These are phyloP conservation scores for Neotoxoptera formosana DNA, from an alignment of 1,140 invertebrate species.

Conservation along the genomic window DNA sequence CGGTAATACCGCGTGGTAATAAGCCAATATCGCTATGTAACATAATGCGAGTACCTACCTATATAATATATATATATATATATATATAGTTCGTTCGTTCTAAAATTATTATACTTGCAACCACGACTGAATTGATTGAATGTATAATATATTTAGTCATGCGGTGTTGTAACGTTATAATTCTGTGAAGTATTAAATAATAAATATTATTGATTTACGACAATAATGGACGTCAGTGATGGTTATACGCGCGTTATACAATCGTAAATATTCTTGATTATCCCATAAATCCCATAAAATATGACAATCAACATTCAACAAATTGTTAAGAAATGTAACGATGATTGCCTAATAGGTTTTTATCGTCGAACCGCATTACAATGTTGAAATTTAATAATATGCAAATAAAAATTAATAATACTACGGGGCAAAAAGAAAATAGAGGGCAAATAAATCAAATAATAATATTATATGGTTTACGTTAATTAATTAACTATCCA, in stretches of 20 bases:
- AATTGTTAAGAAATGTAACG: background rate
- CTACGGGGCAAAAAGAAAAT: background rate
- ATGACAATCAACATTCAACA: background rate
- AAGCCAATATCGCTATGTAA: background rate
- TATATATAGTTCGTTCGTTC: background rate
- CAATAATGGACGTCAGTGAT: background rate
- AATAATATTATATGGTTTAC: background rate
- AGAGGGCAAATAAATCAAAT: background rate
- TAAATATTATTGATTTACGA: constrained; percentile 19
- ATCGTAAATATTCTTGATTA: constrained; percentile 13
- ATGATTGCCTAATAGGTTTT: background rate
- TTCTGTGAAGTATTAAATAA: background rate
- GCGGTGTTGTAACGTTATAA: background rate
- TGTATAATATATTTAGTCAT: background rate
- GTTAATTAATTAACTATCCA: background rate
- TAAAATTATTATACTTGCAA: background rate
- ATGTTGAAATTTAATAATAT: background rate
- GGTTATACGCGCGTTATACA: background rate
- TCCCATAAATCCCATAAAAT: background rate
- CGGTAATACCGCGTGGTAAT: background rate
- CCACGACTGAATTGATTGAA: background rate
- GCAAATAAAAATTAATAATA: background rate
- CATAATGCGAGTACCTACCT: background rate
- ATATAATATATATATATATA: background rate
- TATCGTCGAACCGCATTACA: background rate